Evolutionary conservation across 2,113 vertebrate genomes (phyloP), one percentile per base, ranked within the genome.

Genomic region (Chaenogobius annularis): DNA sequence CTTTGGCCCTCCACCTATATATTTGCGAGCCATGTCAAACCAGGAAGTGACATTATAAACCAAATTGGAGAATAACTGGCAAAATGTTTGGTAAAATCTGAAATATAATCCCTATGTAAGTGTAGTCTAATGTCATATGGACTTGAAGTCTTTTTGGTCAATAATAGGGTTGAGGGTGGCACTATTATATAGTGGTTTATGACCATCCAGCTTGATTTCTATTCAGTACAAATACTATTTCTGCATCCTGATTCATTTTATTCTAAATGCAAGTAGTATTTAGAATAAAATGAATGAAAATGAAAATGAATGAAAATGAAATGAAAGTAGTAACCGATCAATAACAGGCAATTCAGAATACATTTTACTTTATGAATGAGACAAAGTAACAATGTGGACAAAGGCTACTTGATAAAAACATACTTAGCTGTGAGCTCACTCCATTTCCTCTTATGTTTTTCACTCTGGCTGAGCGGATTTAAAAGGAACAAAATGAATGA

Each of bases 351-450:
- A n/a, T 56, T 35, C 15, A 55, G 50, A 71, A 77, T 47, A 9
- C 46, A 68, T 68, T 47, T 68, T 17, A 40, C 68, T 67, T 65
- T 68, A 74, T 10, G 10, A 7, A 22, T 20, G 50, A 15, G 71
- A 52, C 43, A 1, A 58, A 20, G 23, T 20, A 7, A n/a, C 31
- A 19, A 9, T 69, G 14, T 15, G 58, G 55, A 70, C 68, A 75
- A 79, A 75, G 73, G 61, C 26, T 31, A 31, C 26, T 31, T 43
- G 35, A 79, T 74, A 75, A 76, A 77, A 73, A 23, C 65, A 44
- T 74, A 65, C 47, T 69, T 44, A 31, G 55, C 3, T 11, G 71
- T n/a, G 62, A 73, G 74, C 54, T 26, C 13, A 31, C 31, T 59
- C 68, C 37, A 3, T 54, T 73, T 73, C 20, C 31, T 68, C 4